Base-by-base conservation (phyloP, 2,888 invertebrate genomes). In the Parnassius mnemosyne region DNA sequence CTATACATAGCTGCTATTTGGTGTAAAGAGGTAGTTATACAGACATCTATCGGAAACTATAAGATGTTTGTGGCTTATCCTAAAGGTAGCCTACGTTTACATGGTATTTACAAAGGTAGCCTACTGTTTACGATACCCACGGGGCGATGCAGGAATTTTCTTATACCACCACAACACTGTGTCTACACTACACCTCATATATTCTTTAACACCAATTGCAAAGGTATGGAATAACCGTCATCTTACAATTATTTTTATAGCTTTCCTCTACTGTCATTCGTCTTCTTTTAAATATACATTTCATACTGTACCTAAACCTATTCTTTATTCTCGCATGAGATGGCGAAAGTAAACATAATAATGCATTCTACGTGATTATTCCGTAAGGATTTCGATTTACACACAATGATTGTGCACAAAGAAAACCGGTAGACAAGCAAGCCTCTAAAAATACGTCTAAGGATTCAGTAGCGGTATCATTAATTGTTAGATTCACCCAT, bases 361-460 rank as follows among this genome's bases (percentile, higher is more conserved):
- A 55, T 46, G 53, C 49, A 57, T 61, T 51, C 11, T 41, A 59
- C 12, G 16, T n/a, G 49, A 46, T 54, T 59, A 58, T 59, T 41
- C 61, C 44, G 25, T 16, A 44, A 58, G 58, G 58, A 63, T 58
- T 58, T 54, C 41, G 53, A 47, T 58, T 44, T 51, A 11, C 44
- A 55, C 58, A 62, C 57, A 63, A 63, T 58, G 46, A 16, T 9
- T n/a, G 12, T 25, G n/a, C 49, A 73, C 69, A 75, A 73, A 68
- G 67, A 68, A 73, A 69, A 73, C 77, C 78, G 77, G 83, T 80
- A 82, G 80, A 76, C 66, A 73, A 63, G 60, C 67, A 66, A 69
- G 72, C 65, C 65, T 65, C 61, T 53, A 63, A 69, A 69, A 69
- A 71, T 54, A 58, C 50, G 46, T 53, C 63, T 63, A 52, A 59